Base-by-base conservation (phyloP, 1,140 invertebrate species). In the Aleiodes sp. region DNA sequence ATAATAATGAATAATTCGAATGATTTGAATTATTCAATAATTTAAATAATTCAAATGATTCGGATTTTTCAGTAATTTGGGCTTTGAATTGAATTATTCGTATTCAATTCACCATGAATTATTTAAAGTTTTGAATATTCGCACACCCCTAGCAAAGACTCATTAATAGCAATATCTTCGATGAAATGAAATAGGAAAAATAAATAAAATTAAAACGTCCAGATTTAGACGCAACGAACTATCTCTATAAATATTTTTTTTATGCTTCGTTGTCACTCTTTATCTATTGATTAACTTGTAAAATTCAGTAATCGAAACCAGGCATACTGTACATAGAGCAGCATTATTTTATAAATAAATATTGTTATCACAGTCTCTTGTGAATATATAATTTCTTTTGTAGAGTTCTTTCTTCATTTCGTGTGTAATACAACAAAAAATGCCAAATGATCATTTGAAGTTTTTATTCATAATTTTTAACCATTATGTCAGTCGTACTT, bases 281-380 rank as follows among this genome's bases (percentile, higher is more conserved):
- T 52, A 52, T 24, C 46, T 24, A 52, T 26, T 52, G 19, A 21
- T 35, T 57, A 35, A 62, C 19, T 65, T 69, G 12, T 31, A 59
- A 59, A 67, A 33, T 70, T 69, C 70, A 24, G 46, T 52, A 60
- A 65, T 71, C 29, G 59, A 70, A 61, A 66, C 66, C 68, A 75
- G 73, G 69, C 39, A 57, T 52, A 16, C 26, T 76, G 73, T 75
- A 75, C 10, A 76, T 73, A 75, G 61, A 56, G 60, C 69, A 76
- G 66, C 43, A 65, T 75, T 76, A 76, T 75, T 75, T 76, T 75
- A 73, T 73, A 73, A 73, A 65, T 41, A 70, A 72, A 70, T 68
- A 73, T 73, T 75, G 73, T 75, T 75, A 76, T 68, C 59, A 57
- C 67, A n/a, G n/a, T n/a, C n/a, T n/a, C n/a, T n/a, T n/a, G n/a